Conservation (phyloP, 2,888 invertebrate species). For the Acanthopleura granulata region DNA sequence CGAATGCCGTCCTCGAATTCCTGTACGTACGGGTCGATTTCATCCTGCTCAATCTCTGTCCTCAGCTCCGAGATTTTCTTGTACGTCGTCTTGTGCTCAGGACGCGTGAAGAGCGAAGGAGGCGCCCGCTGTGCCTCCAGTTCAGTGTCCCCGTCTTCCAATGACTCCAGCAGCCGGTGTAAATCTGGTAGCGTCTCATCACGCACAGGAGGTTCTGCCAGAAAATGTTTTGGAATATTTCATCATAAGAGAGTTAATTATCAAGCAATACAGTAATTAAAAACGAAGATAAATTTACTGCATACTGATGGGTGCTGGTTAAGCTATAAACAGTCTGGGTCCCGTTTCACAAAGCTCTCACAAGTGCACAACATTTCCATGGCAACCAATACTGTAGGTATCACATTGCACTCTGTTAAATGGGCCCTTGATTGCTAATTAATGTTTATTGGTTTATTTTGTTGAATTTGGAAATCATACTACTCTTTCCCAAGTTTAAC, state of each 20-base stretch:
- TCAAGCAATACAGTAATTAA: too few species aligned
- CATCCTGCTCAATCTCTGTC: constrained; percentile 57
- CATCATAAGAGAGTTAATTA: background rate
- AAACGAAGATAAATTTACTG: background rate
- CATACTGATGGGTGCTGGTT: too few species aligned
- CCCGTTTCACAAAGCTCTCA: too few species aligned
- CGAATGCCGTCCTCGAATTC: constrained; percentile 58
- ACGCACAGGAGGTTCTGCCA: constrained; percentile 48
- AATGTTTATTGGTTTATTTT: too few species aligned
- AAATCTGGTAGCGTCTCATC: constrained; percentile 60
- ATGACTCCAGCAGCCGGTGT: constrained; percentile 54
- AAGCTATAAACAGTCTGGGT: too few species aligned
- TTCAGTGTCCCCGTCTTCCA: constrained; percentile 51
- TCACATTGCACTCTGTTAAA: too few species aligned
- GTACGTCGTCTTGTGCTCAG: constrained; percentile 53
- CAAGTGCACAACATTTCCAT: too few species aligned
- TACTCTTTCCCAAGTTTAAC: too few species aligned
- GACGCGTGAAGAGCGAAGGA: constrained; percentile 59
- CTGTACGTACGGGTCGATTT: constrained; percentile 55
- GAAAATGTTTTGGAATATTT: too few species aligned
- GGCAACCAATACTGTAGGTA: too few species aligned
- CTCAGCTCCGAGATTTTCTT: constrained; percentile 43
- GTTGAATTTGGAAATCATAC: too few species aligned
- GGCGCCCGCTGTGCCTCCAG: constrained; percentile 34
- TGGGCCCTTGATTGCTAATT: too few species aligned